Percentiles rank a stretch among this genome's conserved stretches.
phyloP scores from a whole-genome alignment of 2,113 vertebrate species.

The Charadrius vociferus region DNA sequence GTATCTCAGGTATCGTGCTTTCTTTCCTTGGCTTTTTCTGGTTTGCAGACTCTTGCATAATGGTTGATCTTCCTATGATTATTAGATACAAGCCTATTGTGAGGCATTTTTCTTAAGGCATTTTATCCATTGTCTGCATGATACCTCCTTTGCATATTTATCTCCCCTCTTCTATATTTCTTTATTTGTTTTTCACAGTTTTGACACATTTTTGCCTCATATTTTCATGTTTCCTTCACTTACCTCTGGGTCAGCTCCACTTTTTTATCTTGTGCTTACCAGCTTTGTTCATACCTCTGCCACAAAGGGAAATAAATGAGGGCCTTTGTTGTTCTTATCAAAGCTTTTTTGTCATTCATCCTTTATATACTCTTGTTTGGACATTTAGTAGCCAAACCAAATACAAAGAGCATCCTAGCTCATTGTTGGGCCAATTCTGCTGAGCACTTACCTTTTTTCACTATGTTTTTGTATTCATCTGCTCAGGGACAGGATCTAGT shows the following conservation, averaged over 20 bases:
- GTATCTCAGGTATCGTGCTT: not conserved
- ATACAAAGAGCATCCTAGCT: not conserved
- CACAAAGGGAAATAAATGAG: not conserved
- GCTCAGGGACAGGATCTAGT: not conserved
- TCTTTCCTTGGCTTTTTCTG: not conserved
- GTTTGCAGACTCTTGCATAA: not conserved
- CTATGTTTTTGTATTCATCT: not conserved
- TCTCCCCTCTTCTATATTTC: not conserved
- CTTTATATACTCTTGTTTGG: not conserved
- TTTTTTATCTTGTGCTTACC: not conserved
- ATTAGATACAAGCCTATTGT: not conserved
- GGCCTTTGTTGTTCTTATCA: not conserved
- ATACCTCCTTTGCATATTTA: not conserved
- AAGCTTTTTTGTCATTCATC: not conserved
- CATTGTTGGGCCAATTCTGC: fast-evolving
- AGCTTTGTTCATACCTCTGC: not conserved
- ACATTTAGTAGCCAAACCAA: not conserved
- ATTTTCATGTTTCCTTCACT: not conserved
- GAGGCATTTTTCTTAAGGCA: not conserved
- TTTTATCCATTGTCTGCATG: not conserved
- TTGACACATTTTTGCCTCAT: not conserved
- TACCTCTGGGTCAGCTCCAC: not conserved
- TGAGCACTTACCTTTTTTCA: not conserved
- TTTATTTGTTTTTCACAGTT: not conserved
- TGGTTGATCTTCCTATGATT: not conserved